Base-by-base conservation (phyloP, 1,140 invertebrate species). In the Plutomurus gul region DNA sequence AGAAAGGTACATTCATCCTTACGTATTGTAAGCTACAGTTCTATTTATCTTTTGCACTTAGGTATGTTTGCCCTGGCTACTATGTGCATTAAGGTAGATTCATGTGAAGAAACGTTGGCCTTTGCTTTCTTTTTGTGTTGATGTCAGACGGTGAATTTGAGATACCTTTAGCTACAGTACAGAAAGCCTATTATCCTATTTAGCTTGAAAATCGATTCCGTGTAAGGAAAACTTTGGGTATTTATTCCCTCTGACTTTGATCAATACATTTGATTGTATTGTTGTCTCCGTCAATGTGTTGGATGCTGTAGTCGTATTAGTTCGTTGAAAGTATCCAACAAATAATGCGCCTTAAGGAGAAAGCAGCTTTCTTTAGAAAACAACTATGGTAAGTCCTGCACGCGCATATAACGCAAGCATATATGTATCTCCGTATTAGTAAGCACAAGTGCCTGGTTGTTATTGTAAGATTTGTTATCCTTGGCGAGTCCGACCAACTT, bases 61-160 rank as follows among this genome's bases (percentile, higher is more conserved):
- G n/a, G n/a, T n/a, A n/a, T n/a, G n/a, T n/a, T n/a, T n/a, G n/a
- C n/a, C n/a, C n/a, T n/a, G n/a, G n/a, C n/a, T n/a, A n/a, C n/a
- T n/a, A n/a, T n/a, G n/a, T n/a, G n/a, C n/a, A n/a, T n/a, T n/a
- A n/a, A n/a, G n/a, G n/a, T n/a, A 51, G 47, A 51, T n/a, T 27
- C 16, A 65, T 65, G 56, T 65, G 30, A 13, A n/a, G 10, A 65
- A 65, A 65, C 18, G 56, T 27, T 13, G 2, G 56, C 30, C 25
- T 27, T 65, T 27, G 30, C 36, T 25, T 65, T 65, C 27, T 65
- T 25, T 27, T 65, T 65, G 27, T 65, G 25, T 65, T 65, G 13
- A 33, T 65, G 56, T 65, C 56, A 65, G 56, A n/a, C n/a, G n/a
- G n/a, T n/a, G n/a, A 65, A 30, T 65, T 65, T 65, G 36, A 65